Conservation (phyloP, 2,797 vertebrate genomes). For the Poecilia velifera region DNA sequence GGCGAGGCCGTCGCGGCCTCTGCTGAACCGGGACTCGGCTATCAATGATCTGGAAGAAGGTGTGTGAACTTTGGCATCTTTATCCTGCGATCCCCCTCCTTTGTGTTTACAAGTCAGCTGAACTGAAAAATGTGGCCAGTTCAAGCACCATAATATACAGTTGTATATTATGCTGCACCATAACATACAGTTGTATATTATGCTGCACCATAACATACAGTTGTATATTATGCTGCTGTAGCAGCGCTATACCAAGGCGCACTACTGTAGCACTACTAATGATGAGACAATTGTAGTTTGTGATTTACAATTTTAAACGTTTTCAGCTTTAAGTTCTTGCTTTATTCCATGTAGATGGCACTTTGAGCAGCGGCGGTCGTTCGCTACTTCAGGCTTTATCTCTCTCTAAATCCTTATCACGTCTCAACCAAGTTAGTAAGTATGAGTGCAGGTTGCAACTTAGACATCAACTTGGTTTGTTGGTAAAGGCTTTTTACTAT, state of each 20-base stretch:
- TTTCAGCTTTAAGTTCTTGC: conserved; percentile 72
- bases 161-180: neutral
- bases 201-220: no score
- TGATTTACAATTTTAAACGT: neutral
- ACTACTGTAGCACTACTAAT: neutral
- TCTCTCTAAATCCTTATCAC: conserved; percentile 85
- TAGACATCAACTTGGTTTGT: conserved; percentile 22
- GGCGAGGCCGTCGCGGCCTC: conserved; percentile 81
- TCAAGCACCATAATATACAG: conserved; percentile 36
- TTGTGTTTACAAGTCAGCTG: conserved; percentile 48
- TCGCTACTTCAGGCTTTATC: conserved; percentile 84
- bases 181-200: no score
- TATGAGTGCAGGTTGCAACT: conserved; percentile 41
- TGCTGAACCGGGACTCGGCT: conserved; percentile 80
- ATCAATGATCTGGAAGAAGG: conserved; percentile 79
- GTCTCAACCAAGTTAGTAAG: conserved; percentile 86
- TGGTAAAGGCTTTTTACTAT: conserved; percentile 10
- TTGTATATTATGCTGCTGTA: no score
- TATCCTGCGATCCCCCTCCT: conserved; percentile 32
- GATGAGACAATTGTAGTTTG: conserved; percentile 4
- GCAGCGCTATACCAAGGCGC: no score
- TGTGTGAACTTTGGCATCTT: conserved; percentile 65
- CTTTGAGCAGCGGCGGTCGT: conserved; percentile 73
- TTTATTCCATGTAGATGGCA: conserved; percentile 81
- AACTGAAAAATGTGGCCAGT: conserved; percentile 54